Conservation (phyloP, 2,888 invertebrate species). For the Caenorhabditis sp. region DNA sequence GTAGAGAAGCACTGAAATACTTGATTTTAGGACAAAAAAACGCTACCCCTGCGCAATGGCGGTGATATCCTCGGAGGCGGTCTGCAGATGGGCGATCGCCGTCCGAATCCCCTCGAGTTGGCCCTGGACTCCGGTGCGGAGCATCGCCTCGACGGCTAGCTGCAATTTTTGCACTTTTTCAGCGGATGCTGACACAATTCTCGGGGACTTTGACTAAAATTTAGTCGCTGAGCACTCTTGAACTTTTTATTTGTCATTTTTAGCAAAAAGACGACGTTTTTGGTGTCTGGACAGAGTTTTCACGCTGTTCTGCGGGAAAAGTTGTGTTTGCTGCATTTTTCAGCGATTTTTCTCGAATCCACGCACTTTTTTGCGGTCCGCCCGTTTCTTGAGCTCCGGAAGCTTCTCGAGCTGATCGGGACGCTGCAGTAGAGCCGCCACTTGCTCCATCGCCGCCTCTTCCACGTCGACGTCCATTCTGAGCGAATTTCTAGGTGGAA, state of each 20-base stretch:
- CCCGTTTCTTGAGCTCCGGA: slow-evolving; percentile 81
- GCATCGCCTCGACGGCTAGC: slow-evolving; percentile 92
- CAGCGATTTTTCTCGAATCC: no score
- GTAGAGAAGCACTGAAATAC: no score
- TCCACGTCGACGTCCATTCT: slow-evolving; percentile 66
- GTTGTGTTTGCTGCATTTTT: no score
- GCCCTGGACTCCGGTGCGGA: slow-evolving; percentile 98
- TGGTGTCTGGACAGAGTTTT: no score
- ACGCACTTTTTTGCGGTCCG: slow-evolving; percentile 81
- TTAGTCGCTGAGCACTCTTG: no score
- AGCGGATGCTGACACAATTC: not conserved
- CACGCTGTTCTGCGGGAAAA: no score
- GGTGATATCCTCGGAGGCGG: slow-evolving; percentile 88
- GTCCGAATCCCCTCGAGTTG: slow-evolving; percentile 96
- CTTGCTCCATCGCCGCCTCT: slow-evolving; percentile 69
- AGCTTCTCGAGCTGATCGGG: slow-evolving; percentile 94
- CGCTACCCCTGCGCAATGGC: slow-evolving; percentile 84
- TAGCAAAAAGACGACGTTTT: no score
- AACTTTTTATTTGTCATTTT: no score
- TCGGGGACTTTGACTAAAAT: not conserved
- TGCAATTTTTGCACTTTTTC: slow-evolving; percentile 81
- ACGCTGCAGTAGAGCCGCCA: slow-evolving; percentile 76
- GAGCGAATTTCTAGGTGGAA: not conserved
- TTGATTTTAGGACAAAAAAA: not conserved
- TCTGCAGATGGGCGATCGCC: slow-evolving; percentile 91